Evolutionary conservation across 2,113 vertebrate genomes (phyloP).

Genomic region (Fulmarus glacialis): DNA sequence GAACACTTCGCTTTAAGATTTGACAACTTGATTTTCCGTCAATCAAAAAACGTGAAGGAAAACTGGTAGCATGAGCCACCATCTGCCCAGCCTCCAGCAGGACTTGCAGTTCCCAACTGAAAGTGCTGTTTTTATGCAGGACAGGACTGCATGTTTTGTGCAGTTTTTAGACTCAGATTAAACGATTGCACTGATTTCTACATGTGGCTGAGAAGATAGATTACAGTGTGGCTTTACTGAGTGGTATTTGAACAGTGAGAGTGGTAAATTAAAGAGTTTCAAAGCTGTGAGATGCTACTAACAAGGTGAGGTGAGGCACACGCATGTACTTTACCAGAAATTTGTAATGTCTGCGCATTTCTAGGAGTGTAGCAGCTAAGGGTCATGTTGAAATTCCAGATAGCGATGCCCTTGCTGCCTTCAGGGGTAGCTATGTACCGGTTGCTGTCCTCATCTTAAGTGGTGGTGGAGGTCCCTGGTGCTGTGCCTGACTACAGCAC

Average conservation of each 20-base stretch:
- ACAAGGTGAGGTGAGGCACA: not conserved
- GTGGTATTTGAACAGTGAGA: not conserved
- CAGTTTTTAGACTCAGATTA: not conserved
- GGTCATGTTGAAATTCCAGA: not conserved
- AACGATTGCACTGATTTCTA: not conserved
- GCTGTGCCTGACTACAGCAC: not conserved
- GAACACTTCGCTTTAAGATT: not conserved
- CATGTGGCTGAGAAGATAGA: not conserved
- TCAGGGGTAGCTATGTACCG: not conserved
- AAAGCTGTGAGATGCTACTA: not conserved
- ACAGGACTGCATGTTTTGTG: not conserved
- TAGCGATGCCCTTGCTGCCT: fast-evolving
- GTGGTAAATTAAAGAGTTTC: not conserved
- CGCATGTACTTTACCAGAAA: not conserved
- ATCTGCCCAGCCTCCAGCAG: not conserved
- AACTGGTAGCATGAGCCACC: not conserved
- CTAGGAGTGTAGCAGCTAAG: not conserved
- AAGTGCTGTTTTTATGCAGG: not conserved
- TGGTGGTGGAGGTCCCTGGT: not conserved
- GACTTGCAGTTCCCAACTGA: not conserved
- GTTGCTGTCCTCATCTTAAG: not conserved
- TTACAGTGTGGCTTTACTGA: not conserved
- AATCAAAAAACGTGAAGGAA: not conserved
- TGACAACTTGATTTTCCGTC: not conserved
- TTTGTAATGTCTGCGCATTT: not conserved